phyloP scores from a whole-genome alignment of 2,888 invertebrate genomes.

The Dioctria rufipes region DNA sequence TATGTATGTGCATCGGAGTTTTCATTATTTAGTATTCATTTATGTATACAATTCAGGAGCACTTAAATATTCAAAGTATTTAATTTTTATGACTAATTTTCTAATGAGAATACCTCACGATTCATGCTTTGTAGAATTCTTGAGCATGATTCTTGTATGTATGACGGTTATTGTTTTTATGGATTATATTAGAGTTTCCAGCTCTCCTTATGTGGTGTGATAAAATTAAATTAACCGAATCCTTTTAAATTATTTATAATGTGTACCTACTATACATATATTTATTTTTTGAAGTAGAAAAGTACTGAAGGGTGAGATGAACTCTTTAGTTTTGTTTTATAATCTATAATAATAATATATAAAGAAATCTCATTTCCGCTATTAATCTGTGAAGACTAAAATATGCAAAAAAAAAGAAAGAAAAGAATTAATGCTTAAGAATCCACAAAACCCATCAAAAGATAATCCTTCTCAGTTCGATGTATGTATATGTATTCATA shows the following conservation, averaged over 20 bases:
- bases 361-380: too few relatives aligned
- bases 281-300: neutral
- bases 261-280: neutral
- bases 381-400: too few relatives aligned
- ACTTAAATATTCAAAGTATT: slow-evolving; percentile 18
- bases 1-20: neutral
- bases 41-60: slow-evolving; percentile 34
- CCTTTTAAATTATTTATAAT: neutral
- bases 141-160: neutral
- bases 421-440: slow-evolving; percentile 14
- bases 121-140: too few relatives aligned
- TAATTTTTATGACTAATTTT: slow-evolving; percentile 23
- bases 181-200: slow-evolving; percentile 6
- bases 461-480: slow-evolving; percentile 27
- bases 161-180: neutral
- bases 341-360: too few relatives aligned
- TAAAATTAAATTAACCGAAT: neutral
- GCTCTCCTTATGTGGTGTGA: neutral
- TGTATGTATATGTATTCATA: neutral
- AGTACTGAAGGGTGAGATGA: neutral
- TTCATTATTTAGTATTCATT: slow-evolving; percentile 6
- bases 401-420: neutral
- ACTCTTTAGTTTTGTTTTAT: neutral
- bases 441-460: slow-evolving; percentile 21
- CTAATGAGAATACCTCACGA: neutral